phyloP scores from a whole-genome alignment of 2,888 invertebrate species.

The Seira sanloemensis region DNA sequence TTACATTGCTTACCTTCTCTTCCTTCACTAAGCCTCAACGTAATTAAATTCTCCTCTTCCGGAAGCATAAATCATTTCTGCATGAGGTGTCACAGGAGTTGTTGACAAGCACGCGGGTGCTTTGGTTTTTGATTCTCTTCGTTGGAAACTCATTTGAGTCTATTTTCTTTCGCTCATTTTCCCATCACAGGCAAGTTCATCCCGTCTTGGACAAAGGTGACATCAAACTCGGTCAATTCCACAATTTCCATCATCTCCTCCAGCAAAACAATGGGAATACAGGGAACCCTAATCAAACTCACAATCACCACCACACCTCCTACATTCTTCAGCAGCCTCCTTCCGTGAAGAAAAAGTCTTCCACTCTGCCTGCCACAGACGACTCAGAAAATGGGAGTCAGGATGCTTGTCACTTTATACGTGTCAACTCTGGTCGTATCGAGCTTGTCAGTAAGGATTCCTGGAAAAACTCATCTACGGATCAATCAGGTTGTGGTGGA shows the following conservation, averaged over 20 bases:
- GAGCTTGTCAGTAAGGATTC: constrained; percentile 70
- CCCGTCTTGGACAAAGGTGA: constrained; percentile 71
- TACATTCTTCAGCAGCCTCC: constrained; percentile 54
- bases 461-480: constrained; percentile 44
- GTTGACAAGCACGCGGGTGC: no score
- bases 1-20: no score
- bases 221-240: constrained; percentile 62
- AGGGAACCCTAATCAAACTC: constrained; percentile 36
- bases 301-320: constrained; percentile 33
- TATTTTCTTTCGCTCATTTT: neutral
- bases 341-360: constrained; percentile 63
- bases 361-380: constrained; percentile 66
- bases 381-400: constrained; percentile 35
- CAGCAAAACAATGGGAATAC: constrained; percentile 50
- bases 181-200: constrained; percentile 69
- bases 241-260: constrained; percentile 55
- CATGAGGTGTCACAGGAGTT: constrained; percentile 35
- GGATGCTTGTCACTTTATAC: constrained; percentile 70
- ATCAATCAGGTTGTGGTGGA: constrained; percentile 28
- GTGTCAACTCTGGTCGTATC: constrained; percentile 73
- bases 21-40: constrained; percentile 10
- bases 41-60: constrained; percentile 48
- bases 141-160: neutral
- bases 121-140: no score
- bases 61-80: constrained; percentile 45